These are phyloP conservation scores for Empidonax traillii DNA, from an alignment of 2,113 vertebrate genomes.

Conservation along the genomic window DNA sequence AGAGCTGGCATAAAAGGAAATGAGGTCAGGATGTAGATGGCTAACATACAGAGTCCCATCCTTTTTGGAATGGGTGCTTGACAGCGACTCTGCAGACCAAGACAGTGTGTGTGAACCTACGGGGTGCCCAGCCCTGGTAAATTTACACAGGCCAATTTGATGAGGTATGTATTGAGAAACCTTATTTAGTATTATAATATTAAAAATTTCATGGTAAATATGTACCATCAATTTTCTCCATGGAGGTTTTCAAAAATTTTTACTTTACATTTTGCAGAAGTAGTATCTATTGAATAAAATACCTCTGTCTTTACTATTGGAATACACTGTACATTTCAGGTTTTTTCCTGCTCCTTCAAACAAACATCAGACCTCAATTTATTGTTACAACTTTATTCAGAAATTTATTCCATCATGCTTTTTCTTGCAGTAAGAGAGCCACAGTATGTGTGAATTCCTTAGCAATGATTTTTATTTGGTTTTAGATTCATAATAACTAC, in stretches of 20 bases:
- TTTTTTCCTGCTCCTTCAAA: neutral
- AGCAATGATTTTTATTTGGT: neutral
- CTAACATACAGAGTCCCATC: fast-evolving
- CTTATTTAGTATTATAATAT: neutral
- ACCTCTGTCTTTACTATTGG: neutral
- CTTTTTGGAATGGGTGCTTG: neutral
- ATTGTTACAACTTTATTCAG: neutral
- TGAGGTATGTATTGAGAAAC: neutral
- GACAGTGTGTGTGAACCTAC: neutral
- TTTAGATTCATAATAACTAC: neutral
- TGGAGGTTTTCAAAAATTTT: neutral
- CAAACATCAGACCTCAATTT: neutral
- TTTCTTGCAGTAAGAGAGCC: neutral
- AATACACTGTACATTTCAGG: neutral
- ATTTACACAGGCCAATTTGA: neutral
- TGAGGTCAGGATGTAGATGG: neutral
- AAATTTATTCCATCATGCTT: neutral
- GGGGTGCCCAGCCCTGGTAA: neutral
- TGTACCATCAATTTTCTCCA: neutral
- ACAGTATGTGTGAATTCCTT: neutral
- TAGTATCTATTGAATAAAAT: neutral
- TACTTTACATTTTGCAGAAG: neutral
- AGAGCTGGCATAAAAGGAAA: neutral
- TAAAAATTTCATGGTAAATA: neutral
- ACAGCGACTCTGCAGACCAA: neutral